A percentile compares a stretch with the other conserved stretches of the same genome.
Conservation (phyloP, 2,113 vertebrate species). For the Poeciliopsis retropinna region DNA sequence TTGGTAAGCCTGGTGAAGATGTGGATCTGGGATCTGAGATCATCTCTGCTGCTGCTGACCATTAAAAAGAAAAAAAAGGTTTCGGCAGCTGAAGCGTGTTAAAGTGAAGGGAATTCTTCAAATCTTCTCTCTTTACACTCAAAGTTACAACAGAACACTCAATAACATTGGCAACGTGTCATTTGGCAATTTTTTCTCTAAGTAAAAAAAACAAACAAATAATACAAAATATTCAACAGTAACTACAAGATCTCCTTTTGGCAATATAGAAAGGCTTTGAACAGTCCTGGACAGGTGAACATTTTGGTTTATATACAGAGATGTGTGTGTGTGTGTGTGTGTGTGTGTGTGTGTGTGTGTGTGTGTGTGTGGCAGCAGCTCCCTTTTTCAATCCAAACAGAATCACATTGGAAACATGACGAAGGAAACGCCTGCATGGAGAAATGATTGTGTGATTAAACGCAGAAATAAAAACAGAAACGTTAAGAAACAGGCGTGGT, state of each 20-base stretch:
- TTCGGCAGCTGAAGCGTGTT: no score
- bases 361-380: constrained; percentile 28
- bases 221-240: constrained; percentile 63
- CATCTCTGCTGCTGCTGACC: no score
- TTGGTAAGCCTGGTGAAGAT: no score
- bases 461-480: constrained; percentile 3
- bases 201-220: constrained; percentile 51
- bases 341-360: constrained; percentile 3
- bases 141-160: constrained; percentile 40
- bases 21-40: no score
- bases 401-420: constrained; percentile 56
- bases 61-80: no score
- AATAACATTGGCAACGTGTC: constrained; percentile 70
- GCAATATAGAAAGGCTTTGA: constrained; percentile 74
- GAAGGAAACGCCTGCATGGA: constrained; percentile 46
- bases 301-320: constrained; percentile 73
- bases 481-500: constrained; percentile 39
- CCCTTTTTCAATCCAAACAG: constrained; percentile 75
- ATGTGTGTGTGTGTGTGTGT: constrained; percentile 23
- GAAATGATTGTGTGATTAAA: constrained; percentile 52
- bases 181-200: constrained; percentile 74
- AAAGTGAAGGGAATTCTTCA: no score
- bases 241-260: constrained; percentile 74
- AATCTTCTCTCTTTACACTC: constrained; percentile 2
- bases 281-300: constrained; percentile 52